Evolutionary conservation across 2,797 vertebrate genomes (phyloP).

Genomic region (Bufotes viridis): DNA sequence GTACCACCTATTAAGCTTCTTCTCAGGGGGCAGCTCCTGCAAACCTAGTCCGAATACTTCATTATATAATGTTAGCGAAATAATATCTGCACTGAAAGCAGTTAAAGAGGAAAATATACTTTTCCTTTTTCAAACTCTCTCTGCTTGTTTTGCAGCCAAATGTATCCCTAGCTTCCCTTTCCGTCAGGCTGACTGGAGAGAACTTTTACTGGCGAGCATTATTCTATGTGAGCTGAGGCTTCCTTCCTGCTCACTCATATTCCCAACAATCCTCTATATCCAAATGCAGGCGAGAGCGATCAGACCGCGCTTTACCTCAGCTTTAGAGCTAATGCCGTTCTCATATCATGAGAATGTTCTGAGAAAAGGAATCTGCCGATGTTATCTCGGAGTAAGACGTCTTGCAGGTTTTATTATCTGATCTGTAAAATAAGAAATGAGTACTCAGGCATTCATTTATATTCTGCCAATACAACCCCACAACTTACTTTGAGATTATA

Average conservation of each 20-base stretch:
- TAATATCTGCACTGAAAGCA: slow-evolving; percentile 10
- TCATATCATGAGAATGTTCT: background rate
- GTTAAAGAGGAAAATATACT: slow-evolving; percentile 18
- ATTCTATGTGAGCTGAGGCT: slow-evolving; percentile 47
- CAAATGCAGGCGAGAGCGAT: background rate
- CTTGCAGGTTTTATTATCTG: background rate
- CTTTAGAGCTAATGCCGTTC: background rate
- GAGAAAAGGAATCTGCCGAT: background rate
- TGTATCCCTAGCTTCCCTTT: slow-evolving; percentile 46
- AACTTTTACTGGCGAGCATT: slow-evolving; percentile 43
- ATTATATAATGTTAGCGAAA: background rate
- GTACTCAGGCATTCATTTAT: background rate
- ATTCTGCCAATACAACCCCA: background rate
- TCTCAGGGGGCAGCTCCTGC: background rate
- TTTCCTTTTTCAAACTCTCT: slow-evolving; percentile 25
- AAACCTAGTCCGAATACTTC: background rate
- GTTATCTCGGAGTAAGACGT: background rate
- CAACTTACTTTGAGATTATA: background rate
- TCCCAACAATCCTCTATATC: background rate
- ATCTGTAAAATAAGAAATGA: background rate
- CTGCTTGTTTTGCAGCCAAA: slow-evolving; percentile 31
- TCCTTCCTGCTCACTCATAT: slow-evolving; percentile 55
- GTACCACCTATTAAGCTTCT: background rate
- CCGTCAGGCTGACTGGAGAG: slow-evolving; percentile 13
- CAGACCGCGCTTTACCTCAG: background rate